These are phyloP conservation scores for Ariopsis seemanni DNA, from an alignment of 2,113 vertebrate species.

Conservation along the genomic window DNA sequence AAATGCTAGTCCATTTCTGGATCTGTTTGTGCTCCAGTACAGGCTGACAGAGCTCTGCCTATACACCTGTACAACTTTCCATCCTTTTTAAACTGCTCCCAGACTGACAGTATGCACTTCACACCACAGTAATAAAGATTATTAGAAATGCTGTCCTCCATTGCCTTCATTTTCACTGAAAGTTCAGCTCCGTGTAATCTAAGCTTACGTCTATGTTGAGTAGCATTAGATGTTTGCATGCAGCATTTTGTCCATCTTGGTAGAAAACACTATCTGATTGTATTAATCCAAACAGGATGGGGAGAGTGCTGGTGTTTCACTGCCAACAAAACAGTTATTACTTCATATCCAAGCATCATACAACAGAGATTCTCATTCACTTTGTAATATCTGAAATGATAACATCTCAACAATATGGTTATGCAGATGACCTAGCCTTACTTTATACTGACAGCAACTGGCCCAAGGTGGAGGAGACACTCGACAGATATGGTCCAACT, in stretches of 20 bases:
- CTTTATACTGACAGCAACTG: too few relatives aligned
- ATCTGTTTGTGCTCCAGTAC: too few relatives aligned
- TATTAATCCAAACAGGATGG: neutral
- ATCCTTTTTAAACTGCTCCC: neutral
- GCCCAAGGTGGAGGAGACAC: too few relatives aligned
- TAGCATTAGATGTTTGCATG: neutral
- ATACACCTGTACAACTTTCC: neutral
- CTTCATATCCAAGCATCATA: neutral
- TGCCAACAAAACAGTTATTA: neutral
- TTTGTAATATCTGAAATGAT: neutral
- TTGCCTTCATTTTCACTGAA: neutral
- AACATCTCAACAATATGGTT: too few relatives aligned
- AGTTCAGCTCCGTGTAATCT: neutral
- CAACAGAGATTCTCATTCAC: neutral
- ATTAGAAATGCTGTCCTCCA: neutral
- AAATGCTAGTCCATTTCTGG: too few relatives aligned
- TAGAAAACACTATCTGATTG: neutral
- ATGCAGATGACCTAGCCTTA: too few relatives aligned
- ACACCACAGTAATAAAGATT: neutral
- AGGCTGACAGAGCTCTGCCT: too few relatives aligned
- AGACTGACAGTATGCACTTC: neutral
- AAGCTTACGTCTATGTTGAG: neutral
- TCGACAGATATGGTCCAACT: too few relatives aligned
- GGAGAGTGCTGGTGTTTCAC: neutral
- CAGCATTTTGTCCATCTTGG: neutral